Conservation (phyloP, 2,113 vertebrate genomes). For the Gymnorhina tibicen region DNA sequence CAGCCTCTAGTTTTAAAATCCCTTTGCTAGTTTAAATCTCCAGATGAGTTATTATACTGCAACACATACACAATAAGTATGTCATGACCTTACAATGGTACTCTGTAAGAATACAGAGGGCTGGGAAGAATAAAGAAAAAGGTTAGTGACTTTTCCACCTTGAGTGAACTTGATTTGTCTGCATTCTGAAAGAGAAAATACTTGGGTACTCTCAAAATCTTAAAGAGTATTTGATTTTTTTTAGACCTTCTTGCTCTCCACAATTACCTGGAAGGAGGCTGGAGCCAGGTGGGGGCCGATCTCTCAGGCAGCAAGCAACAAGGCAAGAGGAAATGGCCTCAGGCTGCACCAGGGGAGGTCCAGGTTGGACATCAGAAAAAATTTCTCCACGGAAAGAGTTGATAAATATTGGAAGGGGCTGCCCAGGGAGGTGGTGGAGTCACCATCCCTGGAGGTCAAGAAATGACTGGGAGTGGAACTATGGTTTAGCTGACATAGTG, state of each 20-base stretch:
- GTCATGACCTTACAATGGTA: background rate
- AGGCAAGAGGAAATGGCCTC: background rate
- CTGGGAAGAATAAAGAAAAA: background rate
- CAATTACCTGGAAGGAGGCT: background rate
- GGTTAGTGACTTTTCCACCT: background rate
- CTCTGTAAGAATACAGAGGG: background rate
- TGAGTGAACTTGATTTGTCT: background rate
- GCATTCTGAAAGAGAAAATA: background rate
- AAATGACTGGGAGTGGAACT: background rate
- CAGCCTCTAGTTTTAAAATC: background rate
- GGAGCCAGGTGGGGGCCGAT: rapidly evolving
- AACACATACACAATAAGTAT: background rate
- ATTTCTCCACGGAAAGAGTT: background rate
- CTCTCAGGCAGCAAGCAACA: background rate
- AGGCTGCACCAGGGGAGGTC: background rate
- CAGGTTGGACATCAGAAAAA: background rate
- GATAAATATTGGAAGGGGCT: background rate
- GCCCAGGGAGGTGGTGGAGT: background rate
- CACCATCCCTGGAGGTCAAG: background rate
- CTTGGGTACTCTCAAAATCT: background rate
- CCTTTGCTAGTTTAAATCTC: background rate
- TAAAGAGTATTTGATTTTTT: background rate
- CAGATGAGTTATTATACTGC: background rate
- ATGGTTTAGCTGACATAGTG: background rate
- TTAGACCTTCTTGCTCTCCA: background rate